phyloP scores from a whole-genome alignment of 2,888 invertebrate genomes.

The Tigriopus californicus region DNA sequence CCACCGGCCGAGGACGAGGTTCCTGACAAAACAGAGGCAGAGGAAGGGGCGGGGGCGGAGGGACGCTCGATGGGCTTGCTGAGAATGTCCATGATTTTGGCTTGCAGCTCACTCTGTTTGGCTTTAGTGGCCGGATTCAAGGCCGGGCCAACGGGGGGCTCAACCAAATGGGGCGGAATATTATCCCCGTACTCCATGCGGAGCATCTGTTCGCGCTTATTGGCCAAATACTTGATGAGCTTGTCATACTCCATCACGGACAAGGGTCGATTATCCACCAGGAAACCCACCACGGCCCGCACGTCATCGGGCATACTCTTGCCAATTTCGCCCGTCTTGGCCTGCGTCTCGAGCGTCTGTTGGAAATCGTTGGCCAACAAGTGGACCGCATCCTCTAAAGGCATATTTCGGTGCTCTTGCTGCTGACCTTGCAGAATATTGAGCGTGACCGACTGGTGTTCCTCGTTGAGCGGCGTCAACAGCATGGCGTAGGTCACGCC shows the following conservation, averaged over 20 bases:
- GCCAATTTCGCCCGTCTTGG: neutral
- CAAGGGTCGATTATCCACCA: constrained; percentile 59
- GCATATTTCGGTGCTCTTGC: constrained; percentile 90
- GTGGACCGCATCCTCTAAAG: constrained; percentile 66
- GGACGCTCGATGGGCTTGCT: neutral
- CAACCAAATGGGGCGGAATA: constrained; percentile 8
- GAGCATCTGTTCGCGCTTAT: neutral
- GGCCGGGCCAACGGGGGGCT: constrained; percentile 2
- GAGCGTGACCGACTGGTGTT: constrained; percentile 63
- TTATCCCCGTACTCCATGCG: constrained; percentile 3
- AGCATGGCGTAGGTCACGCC: constrained; percentile 74
- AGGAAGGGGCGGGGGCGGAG: neutral
- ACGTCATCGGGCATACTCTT: constrained; percentile 37
- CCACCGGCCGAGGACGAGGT: neutral
- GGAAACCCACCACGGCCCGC: constrained; percentile 45
- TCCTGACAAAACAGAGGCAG: neutral
- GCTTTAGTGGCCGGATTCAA: constrained; percentile 7
- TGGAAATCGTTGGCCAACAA: constrained; percentile 37
- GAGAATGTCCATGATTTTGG: constrained; percentile 7
- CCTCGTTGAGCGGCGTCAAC: constrained; percentile 66
- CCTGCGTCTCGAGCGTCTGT: neutral
- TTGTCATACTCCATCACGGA: constrained; percentile 60
- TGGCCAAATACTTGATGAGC: constrained; percentile 41
- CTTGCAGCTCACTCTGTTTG: constrained; percentile 5
- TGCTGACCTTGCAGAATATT: constrained; percentile 75